Conservation (phyloP, 2,888 invertebrate genomes). For the Aquatica leii region DNA sequence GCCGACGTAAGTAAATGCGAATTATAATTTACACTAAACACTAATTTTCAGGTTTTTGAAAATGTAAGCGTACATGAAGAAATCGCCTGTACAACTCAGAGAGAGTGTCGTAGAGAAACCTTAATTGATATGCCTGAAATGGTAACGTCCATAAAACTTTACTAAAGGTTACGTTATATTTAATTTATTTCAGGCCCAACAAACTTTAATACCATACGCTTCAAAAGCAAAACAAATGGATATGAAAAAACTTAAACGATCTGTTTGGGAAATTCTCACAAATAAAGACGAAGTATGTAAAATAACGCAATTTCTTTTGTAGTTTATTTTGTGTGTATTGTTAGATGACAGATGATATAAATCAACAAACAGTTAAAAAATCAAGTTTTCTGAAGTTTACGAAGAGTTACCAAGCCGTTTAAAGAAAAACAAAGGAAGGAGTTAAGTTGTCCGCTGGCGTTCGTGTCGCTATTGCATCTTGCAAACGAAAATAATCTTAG, state of each 20-base stretch:
- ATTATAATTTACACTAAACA: neutral
- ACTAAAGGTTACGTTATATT: neutral
- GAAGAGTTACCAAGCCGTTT: neutral
- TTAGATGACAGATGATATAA: no score
- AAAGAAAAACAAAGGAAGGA: neutral
- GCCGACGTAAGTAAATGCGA: neutral
- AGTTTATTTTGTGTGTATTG: neutral
- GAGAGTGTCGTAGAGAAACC: neutral
- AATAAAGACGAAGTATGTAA: neutral
- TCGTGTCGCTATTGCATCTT: constrained; percentile 3
- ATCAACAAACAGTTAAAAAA: no score
- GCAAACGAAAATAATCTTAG: neutral
- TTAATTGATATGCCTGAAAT: neutral
- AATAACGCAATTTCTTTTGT: neutral
- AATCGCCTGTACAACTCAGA: neutral
- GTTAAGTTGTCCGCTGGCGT: constrained; percentile 3
- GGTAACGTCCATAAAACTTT: neutral
- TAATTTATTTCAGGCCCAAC: neutral
- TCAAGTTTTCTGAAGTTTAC: neutral
- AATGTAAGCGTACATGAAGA: neutral
- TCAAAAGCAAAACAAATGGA: neutral
- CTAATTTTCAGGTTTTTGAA: neutral
- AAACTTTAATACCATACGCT: neutral
- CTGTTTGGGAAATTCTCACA: neutral
- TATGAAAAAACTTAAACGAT: neutral